These are phyloP conservation scores for Cranoglanis bouderius DNA, from an alignment of 2,113 vertebrate genomes.

Conservation along the genomic window DNA sequence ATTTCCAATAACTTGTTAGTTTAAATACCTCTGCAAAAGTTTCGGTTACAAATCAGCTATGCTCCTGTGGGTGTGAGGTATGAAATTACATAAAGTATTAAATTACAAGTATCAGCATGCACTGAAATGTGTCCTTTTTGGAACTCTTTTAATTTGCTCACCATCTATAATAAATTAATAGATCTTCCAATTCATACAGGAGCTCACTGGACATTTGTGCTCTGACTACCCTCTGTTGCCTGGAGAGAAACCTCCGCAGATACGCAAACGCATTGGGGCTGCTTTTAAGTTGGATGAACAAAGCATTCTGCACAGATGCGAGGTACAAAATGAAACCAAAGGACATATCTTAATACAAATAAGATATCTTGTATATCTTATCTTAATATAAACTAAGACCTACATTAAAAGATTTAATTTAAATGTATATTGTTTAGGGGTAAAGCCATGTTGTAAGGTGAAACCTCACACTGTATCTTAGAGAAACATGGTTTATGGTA, in stretches of 20 bases:
- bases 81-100: neutral
- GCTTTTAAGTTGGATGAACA: slow-evolving; percentile 84
- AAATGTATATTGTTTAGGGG: neutral
- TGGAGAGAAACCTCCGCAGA: slow-evolving; percentile 82
- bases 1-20: slow-evolving; percentile 10
- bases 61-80: neutral
- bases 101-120: neutral
- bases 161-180: neutral
- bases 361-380: neutral
- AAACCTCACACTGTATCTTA: neutral
- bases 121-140: neutral
- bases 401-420: neutral
- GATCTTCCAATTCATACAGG: slow-evolving; percentile 66
- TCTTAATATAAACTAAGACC: neutral
- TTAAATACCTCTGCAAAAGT: neutral
- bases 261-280: slow-evolving; percentile 83
- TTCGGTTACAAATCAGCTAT: neutral
- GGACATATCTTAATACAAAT: neutral
- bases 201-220: slow-evolving; percentile 84
- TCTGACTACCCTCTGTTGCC: slow-evolving; percentile 83
- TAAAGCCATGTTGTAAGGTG: neutral
- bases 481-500: neutral
- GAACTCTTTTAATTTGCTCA: neutral
- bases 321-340: slow-evolving; percentile 68
- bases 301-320: slow-evolving; percentile 68